These are phyloP conservation scores for Macrosoma leucophasiata DNA, from an alignment of 2,888 invertebrate genomes.

Conservation along the genomic window DNA sequence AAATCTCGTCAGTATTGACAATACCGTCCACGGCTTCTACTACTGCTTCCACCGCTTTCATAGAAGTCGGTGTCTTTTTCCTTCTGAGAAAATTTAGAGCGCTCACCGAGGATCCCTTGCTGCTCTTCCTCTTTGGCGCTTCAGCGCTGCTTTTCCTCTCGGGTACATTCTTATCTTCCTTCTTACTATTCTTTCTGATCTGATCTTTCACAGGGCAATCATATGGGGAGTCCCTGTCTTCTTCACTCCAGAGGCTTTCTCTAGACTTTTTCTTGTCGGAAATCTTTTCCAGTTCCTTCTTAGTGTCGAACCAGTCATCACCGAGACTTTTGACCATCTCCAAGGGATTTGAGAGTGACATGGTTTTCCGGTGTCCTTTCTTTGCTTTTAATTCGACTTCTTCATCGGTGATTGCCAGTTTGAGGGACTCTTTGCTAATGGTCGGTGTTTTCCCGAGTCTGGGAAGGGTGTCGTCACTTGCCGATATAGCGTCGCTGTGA, in stretches of 20 bases:
- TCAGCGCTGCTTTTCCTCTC: conserved; percentile 55
- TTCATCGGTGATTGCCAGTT: conserved; percentile 61
- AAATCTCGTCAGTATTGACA: conserved; percentile 47
- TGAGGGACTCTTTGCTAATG: conserved; percentile 66
- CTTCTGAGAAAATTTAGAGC: conserved; percentile 61
- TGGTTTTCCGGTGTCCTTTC: conserved; percentile 65
- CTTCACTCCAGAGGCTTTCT: conserved; percentile 69
- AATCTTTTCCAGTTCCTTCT: conserved; percentile 55
- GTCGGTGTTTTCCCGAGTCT: conserved; percentile 58
- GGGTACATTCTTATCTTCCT: conserved; percentile 50
- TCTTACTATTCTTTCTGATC: conserved; percentile 57
- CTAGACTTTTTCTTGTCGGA: conserved; percentile 63
- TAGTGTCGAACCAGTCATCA: conserved; percentile 65
- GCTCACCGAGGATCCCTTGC: conserved; percentile 63
- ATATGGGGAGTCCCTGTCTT: conserved; percentile 61
- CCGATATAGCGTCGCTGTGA: conserved; percentile 64
- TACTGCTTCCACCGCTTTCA: conserved; percentile 58
- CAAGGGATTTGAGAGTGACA: conserved; percentile 67
- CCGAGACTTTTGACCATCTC: conserved; percentile 66
- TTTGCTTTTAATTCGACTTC: too few species aligned
- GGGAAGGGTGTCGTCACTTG: conserved; percentile 60
- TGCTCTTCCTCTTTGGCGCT: conserved; percentile 58
- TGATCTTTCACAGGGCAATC: conserved; percentile 57
- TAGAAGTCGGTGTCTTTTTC: conserved; percentile 57
- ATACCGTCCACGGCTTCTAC: conserved; percentile 49